Evolutionary conservation across 2,888 invertebrate species (phyloP).

Genomic region (Leptinotarsa haldemani): DNA sequence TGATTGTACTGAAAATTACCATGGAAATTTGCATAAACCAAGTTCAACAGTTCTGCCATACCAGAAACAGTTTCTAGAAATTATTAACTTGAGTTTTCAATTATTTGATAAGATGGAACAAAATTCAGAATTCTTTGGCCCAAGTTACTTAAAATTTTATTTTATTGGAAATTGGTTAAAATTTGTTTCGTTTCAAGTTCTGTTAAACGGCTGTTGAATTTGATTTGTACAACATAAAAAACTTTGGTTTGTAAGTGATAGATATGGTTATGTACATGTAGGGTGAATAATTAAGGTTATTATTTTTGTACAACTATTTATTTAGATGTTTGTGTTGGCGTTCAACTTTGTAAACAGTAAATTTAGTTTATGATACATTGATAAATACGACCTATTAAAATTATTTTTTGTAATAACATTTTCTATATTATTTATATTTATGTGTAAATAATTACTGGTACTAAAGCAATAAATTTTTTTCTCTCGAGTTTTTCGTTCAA

Average conservation of each 20-base stretch:
- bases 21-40: neutral
- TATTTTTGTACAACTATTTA: constrained; percentile 57
- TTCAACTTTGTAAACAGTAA: constrained; percentile 40
- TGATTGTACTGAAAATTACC: neutral
- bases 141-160: too few species aligned
- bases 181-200: neutral
- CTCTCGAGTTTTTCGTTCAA: constrained; percentile 33
- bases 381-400: constrained; percentile 39
- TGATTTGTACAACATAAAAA: constrained; percentile 1
- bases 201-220: neutral
- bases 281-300: constrained; percentile 46
- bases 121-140: too few species aligned
- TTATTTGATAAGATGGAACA: too few species aligned
- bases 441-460: constrained; percentile 56
- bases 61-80: too few species aligned
- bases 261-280: constrained; percentile 39
- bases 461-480: constrained; percentile 59
- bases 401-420: constrained; percentile 56
- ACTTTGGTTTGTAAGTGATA: constrained; percentile 31
- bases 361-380: constrained; percentile 45
- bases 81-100: too few species aligned
- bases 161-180: neutral
- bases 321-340: constrained; percentile 48
- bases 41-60: neutral
- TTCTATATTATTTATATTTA: constrained; percentile 55